A percentile compares a stretch with the other conserved stretches of the same genome.
phyloP scores from a whole-genome alignment of 2,113 vertebrate species.

The Microcebus griseorufus region DNA sequence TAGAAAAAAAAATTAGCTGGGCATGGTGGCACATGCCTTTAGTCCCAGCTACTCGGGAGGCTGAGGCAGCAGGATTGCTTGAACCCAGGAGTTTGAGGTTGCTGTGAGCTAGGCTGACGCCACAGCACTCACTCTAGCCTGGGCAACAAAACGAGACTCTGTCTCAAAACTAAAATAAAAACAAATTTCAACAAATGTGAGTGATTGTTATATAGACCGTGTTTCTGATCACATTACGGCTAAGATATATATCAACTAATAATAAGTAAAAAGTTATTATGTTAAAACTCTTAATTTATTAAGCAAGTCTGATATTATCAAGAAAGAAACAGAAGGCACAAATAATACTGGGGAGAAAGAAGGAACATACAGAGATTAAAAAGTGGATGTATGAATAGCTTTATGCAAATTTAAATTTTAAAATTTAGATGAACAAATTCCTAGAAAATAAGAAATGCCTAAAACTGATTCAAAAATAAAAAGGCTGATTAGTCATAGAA shows the following conservation, averaged over 20 bases:
- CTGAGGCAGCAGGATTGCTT: too few relatives aligned
- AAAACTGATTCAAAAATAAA: neutral
- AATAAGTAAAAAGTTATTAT: neutral
- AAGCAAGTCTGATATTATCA: neutral
- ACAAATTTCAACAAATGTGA: neutral
- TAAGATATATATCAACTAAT: neutral
- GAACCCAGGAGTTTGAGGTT: too few relatives aligned
- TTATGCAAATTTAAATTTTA: neutral
- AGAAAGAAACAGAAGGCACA: neutral
- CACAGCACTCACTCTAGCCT: too few relatives aligned
- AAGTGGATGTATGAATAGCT: neutral
- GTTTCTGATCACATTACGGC: neutral
- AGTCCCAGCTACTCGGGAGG: too few relatives aligned
- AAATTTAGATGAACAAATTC: conserved; percentile 6
- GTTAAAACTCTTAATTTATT: neutral
- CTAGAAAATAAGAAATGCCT: neutral
- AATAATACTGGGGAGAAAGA: neutral
- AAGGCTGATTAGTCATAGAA: neutral
- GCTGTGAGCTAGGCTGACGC: too few relatives aligned
- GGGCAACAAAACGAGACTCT: too few relatives aligned
- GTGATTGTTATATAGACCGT: neutral
- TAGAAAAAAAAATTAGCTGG: too few relatives aligned
- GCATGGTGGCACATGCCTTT: too few relatives aligned
- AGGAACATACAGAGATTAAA: neutral
- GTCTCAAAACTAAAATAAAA: neutral